Base-by-base conservation (phyloP, 2,888 invertebrate genomes). In the Lordiphosa fenestrarum region DNA sequence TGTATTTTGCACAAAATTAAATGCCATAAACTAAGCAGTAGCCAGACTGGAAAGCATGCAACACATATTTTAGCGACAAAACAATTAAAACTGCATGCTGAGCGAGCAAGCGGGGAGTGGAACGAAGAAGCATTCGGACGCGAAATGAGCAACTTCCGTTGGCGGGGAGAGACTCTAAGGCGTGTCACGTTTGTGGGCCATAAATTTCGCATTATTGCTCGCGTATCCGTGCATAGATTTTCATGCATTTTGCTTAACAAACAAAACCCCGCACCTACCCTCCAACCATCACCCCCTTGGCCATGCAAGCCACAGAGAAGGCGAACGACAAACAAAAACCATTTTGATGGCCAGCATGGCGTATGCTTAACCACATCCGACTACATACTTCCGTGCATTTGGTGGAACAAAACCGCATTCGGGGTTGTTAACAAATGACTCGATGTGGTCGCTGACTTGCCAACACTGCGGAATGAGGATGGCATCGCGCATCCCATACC, bases 341-440 rank as follows among this genome's bases (percentile, higher is more conserved):
- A 67, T 66, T 80, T 69, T 84, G 75, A 84, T 84, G 84, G 71
- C 56, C 83, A 78, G 74, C 78, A 78, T 81, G 83, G 84, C 83
- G 80, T 84, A 82, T 84, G 75, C 78, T 82, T 84, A 84, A 73
- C 80, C 84, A 68, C 84, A 82, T 84, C 82, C 75, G 69, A 84
- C 78, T 77, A 81, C 80, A 77, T 73, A 84, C 84, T 81, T 80
- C 82, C 83, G 84, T 83, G 75, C 84, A 81, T 84, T 81, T 82
- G 80, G 80, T 71, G 82, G 71, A 78, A 73, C 71, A 84, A 84
- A 84, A 82, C 80, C 80, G 73, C 83, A 69, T 58, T 58, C 67
- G 73, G 82, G 82, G 75, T 82, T 80, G 80, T 84, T 84, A 80
- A 80, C 80, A 80, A 80, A 84, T 84, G 82, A 80, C 84, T 84